Evolutionary conservation across 2,888 invertebrate species (phyloP).

Genomic region (Drosophila subquinaria): DNA sequence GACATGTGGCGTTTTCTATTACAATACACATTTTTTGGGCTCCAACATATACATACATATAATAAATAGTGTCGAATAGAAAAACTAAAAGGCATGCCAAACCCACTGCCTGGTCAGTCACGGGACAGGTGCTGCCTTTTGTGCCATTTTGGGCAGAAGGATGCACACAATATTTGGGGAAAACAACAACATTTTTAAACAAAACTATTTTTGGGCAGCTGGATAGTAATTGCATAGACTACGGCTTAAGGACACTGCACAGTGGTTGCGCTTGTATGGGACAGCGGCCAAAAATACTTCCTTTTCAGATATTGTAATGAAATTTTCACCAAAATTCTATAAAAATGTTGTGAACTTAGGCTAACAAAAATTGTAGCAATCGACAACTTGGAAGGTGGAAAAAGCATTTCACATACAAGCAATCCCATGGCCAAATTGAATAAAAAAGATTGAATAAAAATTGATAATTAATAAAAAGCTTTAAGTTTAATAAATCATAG

Average conservation of each 20-base stretch:
- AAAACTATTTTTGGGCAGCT: constrained; percentile 54
- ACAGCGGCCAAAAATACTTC: too few relatives aligned
- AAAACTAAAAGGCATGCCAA: constrained; percentile 19
- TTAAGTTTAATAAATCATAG: too few relatives aligned
- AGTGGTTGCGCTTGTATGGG: too few relatives aligned
- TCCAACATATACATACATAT: constrained; percentile 7
- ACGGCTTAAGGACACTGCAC: neutral
- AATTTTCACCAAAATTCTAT: too few relatives aligned
- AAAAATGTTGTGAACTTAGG: too few relatives aligned
- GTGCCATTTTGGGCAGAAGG: neutral
- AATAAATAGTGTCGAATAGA: constrained; percentile 27
- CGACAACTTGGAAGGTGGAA: too few relatives aligned
- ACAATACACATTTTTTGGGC: constrained; percentile 29
- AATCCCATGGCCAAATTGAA: too few relatives aligned
- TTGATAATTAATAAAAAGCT: too few relatives aligned
- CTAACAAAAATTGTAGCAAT: too few relatives aligned
- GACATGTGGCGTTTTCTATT: constrained; percentile 35
- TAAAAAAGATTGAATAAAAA: too few relatives aligned
- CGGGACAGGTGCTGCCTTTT: constrained; percentile 54
- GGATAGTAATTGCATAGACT: constrained; percentile 55
- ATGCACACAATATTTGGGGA: constrained; percentile 14
- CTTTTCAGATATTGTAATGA: too few relatives aligned
- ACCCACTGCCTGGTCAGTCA: constrained; percentile 10
- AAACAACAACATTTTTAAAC: constrained; percentile 57
- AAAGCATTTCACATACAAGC: too few relatives aligned